Conservation (phyloP, 2,888 invertebrate species). For the Ctena decussata region DNA sequence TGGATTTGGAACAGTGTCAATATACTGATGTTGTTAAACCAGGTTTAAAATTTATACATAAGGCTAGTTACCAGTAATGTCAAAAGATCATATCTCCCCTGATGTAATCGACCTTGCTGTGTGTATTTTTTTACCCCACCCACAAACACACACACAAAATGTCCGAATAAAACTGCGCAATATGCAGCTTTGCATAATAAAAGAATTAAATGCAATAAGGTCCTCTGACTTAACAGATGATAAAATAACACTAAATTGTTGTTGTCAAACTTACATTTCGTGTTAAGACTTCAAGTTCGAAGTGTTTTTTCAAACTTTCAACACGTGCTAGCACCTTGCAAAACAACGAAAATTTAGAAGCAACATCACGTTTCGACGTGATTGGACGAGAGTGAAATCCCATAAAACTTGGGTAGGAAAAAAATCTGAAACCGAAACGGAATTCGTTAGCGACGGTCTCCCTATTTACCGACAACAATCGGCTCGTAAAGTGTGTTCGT, state of each 20-base stretch:
- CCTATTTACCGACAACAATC: too few species aligned
- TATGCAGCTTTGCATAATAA: constrained; percentile 60
- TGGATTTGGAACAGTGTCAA: too few species aligned
- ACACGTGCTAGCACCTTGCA: constrained; percentile 45
- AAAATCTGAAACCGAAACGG: too few species aligned
- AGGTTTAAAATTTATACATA: too few species aligned
- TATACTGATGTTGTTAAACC: too few species aligned
- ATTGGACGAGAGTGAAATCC: constrained; percentile 55
- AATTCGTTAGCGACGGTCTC: too few species aligned
- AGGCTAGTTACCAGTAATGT: too few species aligned
- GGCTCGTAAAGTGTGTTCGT: too few species aligned
- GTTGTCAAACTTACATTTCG: not conserved
- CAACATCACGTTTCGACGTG: constrained; percentile 12
- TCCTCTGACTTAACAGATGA: not conserved
- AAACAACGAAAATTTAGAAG: constrained; percentile 22
- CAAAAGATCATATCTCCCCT: too few species aligned
- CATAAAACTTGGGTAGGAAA: too few species aligned
- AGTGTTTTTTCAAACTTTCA: constrained; percentile 4
- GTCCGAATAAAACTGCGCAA: constrained; percentile 7
- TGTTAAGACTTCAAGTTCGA: not conserved
- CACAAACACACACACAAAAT: not conserved
- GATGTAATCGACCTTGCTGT: constrained; percentile 26
- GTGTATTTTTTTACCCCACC: constrained; percentile 17
- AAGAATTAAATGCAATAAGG: constrained; percentile 82
- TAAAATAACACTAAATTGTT: not conserved